Evolutionary conservation across 2,113 vertebrate species (phyloP).

Genomic region (Scalopus aquaticus): DNA sequence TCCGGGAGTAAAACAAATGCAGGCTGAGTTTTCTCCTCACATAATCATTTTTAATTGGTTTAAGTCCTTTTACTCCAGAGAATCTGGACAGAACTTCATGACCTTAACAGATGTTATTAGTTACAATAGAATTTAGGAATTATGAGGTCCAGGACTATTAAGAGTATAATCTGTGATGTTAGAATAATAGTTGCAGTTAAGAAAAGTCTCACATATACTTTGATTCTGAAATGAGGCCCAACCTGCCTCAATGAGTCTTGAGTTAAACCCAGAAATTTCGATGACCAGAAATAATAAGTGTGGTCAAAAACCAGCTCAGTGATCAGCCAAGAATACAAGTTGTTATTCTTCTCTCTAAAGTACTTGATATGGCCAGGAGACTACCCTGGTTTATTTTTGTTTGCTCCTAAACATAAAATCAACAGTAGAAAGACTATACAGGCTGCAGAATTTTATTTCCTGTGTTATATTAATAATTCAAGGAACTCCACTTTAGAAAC

Average conservation of each 20-base stretch:
- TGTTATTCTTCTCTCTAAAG: not conserved
- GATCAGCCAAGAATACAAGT: not conserved
- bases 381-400: not conserved
- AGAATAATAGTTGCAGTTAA: not conserved
- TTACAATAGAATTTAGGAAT: not conserved
- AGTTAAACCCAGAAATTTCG: not conserved
- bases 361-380: not conserved
- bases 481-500: not conserved
- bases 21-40: not conserved
- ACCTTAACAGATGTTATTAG: not conserved
- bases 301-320: not conserved
- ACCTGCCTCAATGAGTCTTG: not conserved
- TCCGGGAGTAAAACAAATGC: not conserved
- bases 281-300: not conserved
- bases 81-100: not conserved
- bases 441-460: not conserved
- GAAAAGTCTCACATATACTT: not conserved
- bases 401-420: not conserved
- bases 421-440: not conserved
- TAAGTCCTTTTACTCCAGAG: not conserved
- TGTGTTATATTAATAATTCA: slow-evolving; percentile 46
- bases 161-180: not conserved
- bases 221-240: not conserved
- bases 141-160: not conserved
- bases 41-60: not conserved